Base-by-base conservation (phyloP, 2,888 invertebrate genomes). In the Melipona beecheii region DNA sequence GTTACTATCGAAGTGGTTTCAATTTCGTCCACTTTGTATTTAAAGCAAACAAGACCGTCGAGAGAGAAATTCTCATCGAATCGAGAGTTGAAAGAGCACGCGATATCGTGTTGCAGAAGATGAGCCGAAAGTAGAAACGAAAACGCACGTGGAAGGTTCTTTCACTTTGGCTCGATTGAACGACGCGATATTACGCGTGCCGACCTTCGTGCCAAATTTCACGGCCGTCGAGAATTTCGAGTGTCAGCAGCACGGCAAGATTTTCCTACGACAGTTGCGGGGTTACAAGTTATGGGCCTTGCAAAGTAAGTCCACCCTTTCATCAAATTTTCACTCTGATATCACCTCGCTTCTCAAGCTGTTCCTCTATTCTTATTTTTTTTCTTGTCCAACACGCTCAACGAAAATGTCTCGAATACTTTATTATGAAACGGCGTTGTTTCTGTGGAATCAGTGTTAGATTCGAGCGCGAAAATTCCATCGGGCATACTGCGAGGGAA, bases 211-310 rank as follows among this genome's bases (percentile, higher is more conserved):
- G 86, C 96, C 96, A 83, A 96, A 96, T 95, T 96, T 96, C 93
- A 96, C 96, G 80, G 95, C 95, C 87, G 96, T 96, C 86, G 95
- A 96, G 91, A 96, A 96, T 92, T 95, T 95, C 71, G 96, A 96
- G 93, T 97, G 97, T 95, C 95, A 96, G 88, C 96, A 96, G 92
- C 97, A 97, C 87, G 96, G 97, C 79, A 96, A 96, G 93, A 96
- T 97, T 90, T 96, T 97, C 89, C 94, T 97, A 87, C 95, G 96
- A 85, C 97, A 97, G 94, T 94, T 97, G 91, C 96, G 96, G 52
- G 96, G 96, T 76, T 95, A 96, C 84, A 97, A 96, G 94, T 92
- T 97, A 87, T 97, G 97, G 97, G 96, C 97, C 79, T 94, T 97
- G 89, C 97, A 96, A 94, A 97, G 97, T 97, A 95, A 96, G 83